Evolutionary conservation across 2,888 invertebrate genomes (phyloP), one percentile per base, ranked within the genome.

Genomic region (Oasisia sp.): DNA sequence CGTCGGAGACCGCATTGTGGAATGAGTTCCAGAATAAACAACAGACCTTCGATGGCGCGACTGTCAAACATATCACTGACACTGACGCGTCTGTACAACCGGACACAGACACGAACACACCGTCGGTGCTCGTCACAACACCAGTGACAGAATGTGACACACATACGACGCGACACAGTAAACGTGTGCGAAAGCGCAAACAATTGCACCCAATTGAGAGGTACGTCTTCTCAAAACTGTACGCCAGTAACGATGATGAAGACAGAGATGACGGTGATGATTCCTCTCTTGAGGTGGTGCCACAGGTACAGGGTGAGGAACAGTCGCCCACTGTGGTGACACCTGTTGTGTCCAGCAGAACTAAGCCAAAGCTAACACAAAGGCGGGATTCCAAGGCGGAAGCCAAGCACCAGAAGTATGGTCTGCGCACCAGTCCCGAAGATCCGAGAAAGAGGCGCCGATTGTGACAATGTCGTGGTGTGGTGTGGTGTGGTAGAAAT

Each of bases 141-240:
- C 50, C 32, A 50, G 11, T 27, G 32, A 32, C 89, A 38, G 90
- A 90, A 14, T 32, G 38, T 44, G 44, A 90, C 14, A 32, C 56
- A 19, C 14, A 7, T 27, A 27, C 89, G 32, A 93, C 92, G 12
- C 93, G 96, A 50, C 94, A 94, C 89, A 96, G 96, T 93, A 94
- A 95, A 0, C 94, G 96, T 32, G 95, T 95, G 90, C 93, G 95
- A 14, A 96, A 95, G 93, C 94, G 94, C 74, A 96, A 95, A 94
- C 96, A 96, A 93, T 94, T 95, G 27, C 95, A 95, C 93, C 95
- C 95, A 2, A 95, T 95, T 92, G 96, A 96, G 94, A 74, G 74
- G 27, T 74, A 74, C 27, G 74, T 74, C 74, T 74, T 74, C 74
- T 74, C 74, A 27, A 74, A 74, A 74, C 74, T 74, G 19, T 74